These are phyloP conservation scores for Drosophila lacteicornis DNA, from an alignment of 1,140 invertebrate genomes.

Conservation along the genomic window DNA sequence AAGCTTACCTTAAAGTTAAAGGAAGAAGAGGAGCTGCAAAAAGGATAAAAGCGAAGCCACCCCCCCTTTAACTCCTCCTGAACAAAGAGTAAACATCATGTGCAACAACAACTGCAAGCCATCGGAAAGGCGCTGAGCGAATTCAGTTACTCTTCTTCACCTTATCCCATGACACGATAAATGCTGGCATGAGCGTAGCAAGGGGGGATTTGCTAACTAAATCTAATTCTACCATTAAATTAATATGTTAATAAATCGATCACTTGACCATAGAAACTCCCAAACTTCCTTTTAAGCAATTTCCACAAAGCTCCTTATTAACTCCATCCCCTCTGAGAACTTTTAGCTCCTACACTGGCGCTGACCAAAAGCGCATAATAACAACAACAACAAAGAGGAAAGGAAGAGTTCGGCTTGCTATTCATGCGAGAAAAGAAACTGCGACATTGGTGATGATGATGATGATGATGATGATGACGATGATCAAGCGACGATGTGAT, in stretches of 20 bases:
- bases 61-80: slow-evolving; percentile 5
- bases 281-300: too few species aligned
- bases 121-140: background rate
- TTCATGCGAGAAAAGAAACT: slow-evolving; percentile 38
- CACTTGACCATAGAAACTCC: too few species aligned
- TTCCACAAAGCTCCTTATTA: background rate
- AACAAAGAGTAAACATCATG: slow-evolving; percentile 22
- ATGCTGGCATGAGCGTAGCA: background rate
- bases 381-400: background rate
- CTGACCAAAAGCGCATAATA: background rate
- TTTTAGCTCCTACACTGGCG: background rate
- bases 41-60: slow-evolving; percentile 18
- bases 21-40: slow-evolving; percentile 27
- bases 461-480: slow-evolving; percentile 23
- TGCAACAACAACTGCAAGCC: slow-evolving; percentile 1
- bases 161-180: slow-evolving; percentile 20
- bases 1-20: slow-evolving; percentile 31
- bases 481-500: slow-evolving; percentile 78
- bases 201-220: background rate
- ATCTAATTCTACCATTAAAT: too few species aligned
- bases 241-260: too few species aligned
- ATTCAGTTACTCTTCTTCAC: slow-evolving; percentile 10
- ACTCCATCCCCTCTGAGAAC: background rate
- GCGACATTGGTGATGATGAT: slow-evolving; percentile 24
- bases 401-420: background rate